These are phyloP conservation scores for Neosilurus mollespiculum DNA, from an alignment of 2,797 vertebrate species.

Conservation along the genomic window DNA sequence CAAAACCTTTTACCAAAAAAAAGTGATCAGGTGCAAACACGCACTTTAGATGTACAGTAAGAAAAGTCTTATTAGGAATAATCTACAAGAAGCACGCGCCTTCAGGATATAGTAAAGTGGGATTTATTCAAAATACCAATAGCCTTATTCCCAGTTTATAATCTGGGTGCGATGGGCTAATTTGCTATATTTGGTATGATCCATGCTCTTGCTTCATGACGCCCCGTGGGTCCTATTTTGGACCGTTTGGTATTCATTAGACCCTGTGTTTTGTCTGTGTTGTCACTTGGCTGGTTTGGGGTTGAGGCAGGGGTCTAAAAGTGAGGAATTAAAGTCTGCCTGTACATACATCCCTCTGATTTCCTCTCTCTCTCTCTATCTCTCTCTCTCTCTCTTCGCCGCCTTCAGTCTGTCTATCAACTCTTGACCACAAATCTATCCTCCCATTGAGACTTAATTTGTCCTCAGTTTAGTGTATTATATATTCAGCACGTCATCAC, in stretches of 20 bases:
- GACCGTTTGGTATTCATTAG: slow-evolving; percentile 59
- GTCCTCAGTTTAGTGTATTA: slow-evolving; percentile 20
- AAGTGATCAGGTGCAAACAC: slow-evolving; percentile 22
- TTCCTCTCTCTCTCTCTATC: slow-evolving; percentile 42
- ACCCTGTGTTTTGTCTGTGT: slow-evolving; percentile 62
- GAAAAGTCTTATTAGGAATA: neutral
- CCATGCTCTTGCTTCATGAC: slow-evolving; percentile 47
- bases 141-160: slow-evolving; percentile 7
- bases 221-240: slow-evolving; percentile 53
- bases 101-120: neutral
- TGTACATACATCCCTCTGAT: slow-evolving; percentile 46
- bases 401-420: slow-evolving; percentile 45
- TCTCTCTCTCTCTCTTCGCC: neutral
- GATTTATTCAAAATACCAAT: neutral
- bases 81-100: neutral
- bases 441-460: slow-evolving; percentile 39
- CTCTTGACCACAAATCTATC: slow-evolving; percentile 36
- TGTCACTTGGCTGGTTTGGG: slow-evolving; percentile 65
- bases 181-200: slow-evolving; percentile 61
- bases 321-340: slow-evolving; percentile 53
- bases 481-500: neutral
- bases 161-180: slow-evolving; percentile 18
- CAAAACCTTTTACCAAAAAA: neutral
- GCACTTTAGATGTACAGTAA: neutral
- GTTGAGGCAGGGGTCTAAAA: slow-evolving; percentile 56